These are phyloP conservation scores for Ginglymostoma cirratum DNA, from an alignment of 2,113 vertebrate species.

Conservation along the genomic window DNA sequence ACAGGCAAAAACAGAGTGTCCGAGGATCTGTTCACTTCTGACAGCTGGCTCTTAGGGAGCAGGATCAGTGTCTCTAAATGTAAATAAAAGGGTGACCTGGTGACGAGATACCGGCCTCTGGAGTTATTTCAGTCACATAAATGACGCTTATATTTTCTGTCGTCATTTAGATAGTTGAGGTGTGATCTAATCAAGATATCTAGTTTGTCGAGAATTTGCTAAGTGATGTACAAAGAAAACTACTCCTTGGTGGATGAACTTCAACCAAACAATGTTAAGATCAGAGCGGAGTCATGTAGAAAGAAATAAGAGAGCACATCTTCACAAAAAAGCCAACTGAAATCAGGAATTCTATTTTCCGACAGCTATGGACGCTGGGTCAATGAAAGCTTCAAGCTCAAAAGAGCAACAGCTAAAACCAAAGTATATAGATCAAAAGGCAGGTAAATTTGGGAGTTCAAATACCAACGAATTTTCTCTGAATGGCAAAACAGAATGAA, in stretches of 20 bases:
- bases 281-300: neutral
- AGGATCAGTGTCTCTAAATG: no score
- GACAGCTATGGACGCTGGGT: neutral
- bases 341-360: neutral
- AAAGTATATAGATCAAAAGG: neutral
- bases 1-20: no score
- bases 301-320: neutral
- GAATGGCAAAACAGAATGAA: neutral
- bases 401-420: neutral
- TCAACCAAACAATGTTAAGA: neutral
- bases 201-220: neutral
- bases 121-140: neutral
- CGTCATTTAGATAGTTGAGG: neutral
- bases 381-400: neutral
- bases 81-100: no score
- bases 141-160: neutral
- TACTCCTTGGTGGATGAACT: neutral
- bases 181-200: neutral
- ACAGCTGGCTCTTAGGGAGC: no score
- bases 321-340: neutral
- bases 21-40: no score
- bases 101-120: no score
- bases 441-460: neutral
- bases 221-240: neutral
- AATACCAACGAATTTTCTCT: no score